These are phyloP conservation scores for Rhinichthys osculus DNA, from an alignment of 2,797 vertebrate species.

Conservation along the genomic window DNA sequence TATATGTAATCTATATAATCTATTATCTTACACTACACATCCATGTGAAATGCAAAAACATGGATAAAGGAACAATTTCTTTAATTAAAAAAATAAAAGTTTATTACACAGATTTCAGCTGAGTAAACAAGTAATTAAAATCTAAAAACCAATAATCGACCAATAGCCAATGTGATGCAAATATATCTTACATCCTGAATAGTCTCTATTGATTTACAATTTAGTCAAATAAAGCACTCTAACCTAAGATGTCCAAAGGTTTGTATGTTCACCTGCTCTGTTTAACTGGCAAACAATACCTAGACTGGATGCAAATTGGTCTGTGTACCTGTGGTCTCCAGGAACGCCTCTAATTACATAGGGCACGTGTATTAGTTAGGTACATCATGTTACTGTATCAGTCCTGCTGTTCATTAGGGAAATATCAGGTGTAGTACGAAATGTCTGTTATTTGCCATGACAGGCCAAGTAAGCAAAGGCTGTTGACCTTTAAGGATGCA, in stretches of 20 bases:
- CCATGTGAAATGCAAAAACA: background rate
- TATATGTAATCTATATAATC: no score
- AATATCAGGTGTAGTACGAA: slow-evolving; percentile 21
- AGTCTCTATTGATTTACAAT: background rate
- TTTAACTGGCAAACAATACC: slow-evolving; percentile 24
- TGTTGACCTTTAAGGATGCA: background rate
- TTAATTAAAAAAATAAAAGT: background rate
- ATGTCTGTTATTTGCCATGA: slow-evolving; percentile 15
- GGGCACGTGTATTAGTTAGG: slow-evolving; percentile 26
- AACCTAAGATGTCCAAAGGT: slow-evolving; percentile 11
- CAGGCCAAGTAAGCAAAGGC: background rate
- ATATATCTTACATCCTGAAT: background rate
- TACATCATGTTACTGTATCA: slow-evolving; percentile 3
- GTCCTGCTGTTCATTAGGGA: background rate
- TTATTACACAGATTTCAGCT: background rate
- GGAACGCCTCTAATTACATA: slow-evolving; percentile 36
- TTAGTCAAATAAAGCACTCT: background rate
- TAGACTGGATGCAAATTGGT: background rate
- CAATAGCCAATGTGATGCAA: background rate
- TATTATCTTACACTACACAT: no score
- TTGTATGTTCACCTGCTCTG: background rate
- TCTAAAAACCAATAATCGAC: background rate
- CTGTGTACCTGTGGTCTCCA: background rate
- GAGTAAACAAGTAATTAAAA: background rate
- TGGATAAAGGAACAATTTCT: background rate